Percentiles rank a stretch among this genome's conserved stretches.
Conservation (phyloP, 2,888 invertebrate species). For the Volucella inflata region DNA sequence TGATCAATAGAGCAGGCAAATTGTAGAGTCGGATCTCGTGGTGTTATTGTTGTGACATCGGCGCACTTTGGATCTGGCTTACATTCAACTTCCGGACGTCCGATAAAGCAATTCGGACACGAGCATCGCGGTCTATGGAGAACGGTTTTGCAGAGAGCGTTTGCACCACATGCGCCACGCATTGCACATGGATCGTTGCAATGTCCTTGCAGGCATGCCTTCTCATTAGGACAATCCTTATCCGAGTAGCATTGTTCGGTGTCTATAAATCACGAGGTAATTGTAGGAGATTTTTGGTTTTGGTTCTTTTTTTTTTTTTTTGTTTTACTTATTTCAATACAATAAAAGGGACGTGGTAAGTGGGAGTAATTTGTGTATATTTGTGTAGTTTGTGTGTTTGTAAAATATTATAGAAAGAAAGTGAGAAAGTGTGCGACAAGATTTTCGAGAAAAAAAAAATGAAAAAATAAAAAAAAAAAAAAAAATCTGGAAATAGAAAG, state of each 20-base stretch:
- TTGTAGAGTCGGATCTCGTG: slow-evolving; percentile 85
- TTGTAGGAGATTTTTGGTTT: slow-evolving; percentile 71
- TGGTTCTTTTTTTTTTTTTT: slow-evolving; percentile 58
- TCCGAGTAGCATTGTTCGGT: slow-evolving; percentile 95
- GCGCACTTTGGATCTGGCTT: slow-evolving; percentile 91
- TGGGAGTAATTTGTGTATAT: slow-evolving; percentile 51
- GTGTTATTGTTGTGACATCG: slow-evolving; percentile 85
- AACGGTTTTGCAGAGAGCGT: slow-evolving; percentile 93
- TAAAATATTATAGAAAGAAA: slow-evolving; percentile 45
- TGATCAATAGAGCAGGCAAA: slow-evolving; percentile 87
- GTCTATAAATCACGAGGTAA: slow-evolving; percentile 80
- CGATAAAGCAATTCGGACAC: slow-evolving; percentile 94
- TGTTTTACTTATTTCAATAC: slow-evolving; percentile 63
- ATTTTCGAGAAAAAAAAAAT: slow-evolving; percentile 25
- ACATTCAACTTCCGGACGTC: slow-evolving; percentile 91
- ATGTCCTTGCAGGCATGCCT: slow-evolving; percentile 95
- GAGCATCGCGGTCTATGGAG: slow-evolving; percentile 94
- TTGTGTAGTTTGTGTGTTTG: slow-evolving; percentile 54
- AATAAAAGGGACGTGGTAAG: slow-evolving; percentile 53
- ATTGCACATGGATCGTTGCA: slow-evolving; percentile 96
- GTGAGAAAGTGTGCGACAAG: slow-evolving; percentile 57
- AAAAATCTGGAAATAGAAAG: slow-evolving; percentile 14
- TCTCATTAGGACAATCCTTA: slow-evolving; percentile 95
- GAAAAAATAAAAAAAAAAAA: too few species aligned
- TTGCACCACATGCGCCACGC: slow-evolving; percentile 94